These are phyloP conservation scores for Butorides virescens DNA, from an alignment of 2,113 vertebrate genomes.

Conservation along the genomic window DNA sequence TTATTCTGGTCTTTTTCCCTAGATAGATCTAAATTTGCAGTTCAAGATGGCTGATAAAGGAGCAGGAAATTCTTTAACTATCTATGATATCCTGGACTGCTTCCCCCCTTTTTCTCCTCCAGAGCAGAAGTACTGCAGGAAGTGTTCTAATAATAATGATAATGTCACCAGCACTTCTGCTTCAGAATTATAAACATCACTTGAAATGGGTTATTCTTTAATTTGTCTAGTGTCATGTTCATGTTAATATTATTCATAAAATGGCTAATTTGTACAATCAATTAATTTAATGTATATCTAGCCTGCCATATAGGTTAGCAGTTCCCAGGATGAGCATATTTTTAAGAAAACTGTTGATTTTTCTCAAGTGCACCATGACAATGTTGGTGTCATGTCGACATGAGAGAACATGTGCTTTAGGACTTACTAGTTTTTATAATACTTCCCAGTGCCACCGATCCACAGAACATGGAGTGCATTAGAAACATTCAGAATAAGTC, in stretches of 20 bases:
- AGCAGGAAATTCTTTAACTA: background rate
- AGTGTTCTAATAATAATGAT: background rate
- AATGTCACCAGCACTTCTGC: background rate
- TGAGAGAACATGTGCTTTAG: background rate
- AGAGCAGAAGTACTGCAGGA: slow-evolving; percentile 16
- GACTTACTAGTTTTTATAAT: background rate
- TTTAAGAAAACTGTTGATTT: slow-evolving; percentile 6
- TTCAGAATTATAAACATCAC: slow-evolving; percentile 6
- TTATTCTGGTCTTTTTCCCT: background rate
- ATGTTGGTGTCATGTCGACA: background rate
- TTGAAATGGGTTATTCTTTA: slow-evolving; percentile 7
- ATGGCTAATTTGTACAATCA: background rate
- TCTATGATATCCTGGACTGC: background rate
- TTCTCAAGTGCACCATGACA: background rate
- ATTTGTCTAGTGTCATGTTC: background rate
- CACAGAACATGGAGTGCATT: background rate
- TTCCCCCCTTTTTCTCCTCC: background rate
- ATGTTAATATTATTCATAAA: background rate
- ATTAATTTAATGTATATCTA: background rate
- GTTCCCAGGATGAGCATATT: background rate
- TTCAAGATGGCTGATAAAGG: background rate
- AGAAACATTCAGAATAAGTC: background rate
- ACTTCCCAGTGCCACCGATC: background rate
- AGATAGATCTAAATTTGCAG: background rate
- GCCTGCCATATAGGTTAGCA: background rate